Conservation (phyloP, 37 sponge, comb jelly and placozoan species). For the Halichondria panicea region DNA sequence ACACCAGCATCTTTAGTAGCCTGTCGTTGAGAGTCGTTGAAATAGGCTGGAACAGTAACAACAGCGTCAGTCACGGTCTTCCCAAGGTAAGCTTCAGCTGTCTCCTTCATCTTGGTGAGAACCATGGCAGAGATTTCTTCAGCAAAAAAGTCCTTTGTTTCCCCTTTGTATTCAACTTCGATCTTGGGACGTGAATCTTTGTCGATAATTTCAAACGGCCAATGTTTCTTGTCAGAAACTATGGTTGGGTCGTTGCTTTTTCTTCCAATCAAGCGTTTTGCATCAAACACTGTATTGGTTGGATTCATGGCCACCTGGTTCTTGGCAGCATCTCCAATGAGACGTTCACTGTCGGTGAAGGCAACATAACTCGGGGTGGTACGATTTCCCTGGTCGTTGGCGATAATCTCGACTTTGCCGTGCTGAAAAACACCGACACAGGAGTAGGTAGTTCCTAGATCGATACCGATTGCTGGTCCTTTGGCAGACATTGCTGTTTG, state of each 20-base stretch:
- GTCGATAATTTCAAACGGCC: conserved; percentile 94
- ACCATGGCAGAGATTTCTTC: conserved; percentile 99
- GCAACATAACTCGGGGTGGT: conserved; percentile 99
- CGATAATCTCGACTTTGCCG: conserved; percentile 99
- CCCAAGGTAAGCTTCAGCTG: conserved; percentile 97
- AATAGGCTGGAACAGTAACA: conserved; percentile 98
- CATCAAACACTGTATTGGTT: conserved; percentile 96
- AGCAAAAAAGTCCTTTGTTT: conserved; percentile 92
- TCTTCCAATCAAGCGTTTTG: conserved; percentile 94
- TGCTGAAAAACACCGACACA: conserved; percentile 99
- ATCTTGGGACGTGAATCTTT: conserved; percentile 91
- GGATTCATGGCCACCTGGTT: conserved; percentile 99
- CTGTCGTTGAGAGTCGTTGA: conserved; percentile 99
- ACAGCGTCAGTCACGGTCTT: conserved; percentile 91
- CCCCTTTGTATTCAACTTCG: conserved; percentile 87
- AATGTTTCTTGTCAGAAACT: conserved; percentile 84
- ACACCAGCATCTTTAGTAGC: conserved; percentile 99
- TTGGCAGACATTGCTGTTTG: conserved; percentile 27
- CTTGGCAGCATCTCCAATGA: conserved; percentile 98
- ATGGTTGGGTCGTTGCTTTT: conserved; percentile 75
- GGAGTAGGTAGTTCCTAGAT: conserved; percentile 98
- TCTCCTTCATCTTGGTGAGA: conserved; percentile 98
- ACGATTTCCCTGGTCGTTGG: conserved; percentile 99
- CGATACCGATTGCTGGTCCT: conserved; percentile 94
- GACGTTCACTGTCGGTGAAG: conserved; percentile 96